Base-by-base conservation (phyloP, 2,797 vertebrate species). In the Neostethus bicornis region DNA sequence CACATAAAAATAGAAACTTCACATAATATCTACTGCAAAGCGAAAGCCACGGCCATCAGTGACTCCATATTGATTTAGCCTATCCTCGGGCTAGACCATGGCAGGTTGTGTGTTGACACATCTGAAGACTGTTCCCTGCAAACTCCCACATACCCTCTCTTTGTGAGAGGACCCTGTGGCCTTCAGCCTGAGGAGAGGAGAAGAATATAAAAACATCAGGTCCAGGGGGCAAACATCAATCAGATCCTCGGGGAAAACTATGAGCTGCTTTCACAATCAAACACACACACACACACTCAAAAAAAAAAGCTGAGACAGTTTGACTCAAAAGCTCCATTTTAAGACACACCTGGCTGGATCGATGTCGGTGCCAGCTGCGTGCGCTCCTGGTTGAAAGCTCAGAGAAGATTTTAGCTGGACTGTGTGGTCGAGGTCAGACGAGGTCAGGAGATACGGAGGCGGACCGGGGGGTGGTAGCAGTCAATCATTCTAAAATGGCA, bases 141-240 rank as follows among this genome's bases (percentile, higher is more conserved):
- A 79, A 89, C 83, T 81, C 84, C 85, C 81, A 86, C 85, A 54
- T 83, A 75, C 50, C 55, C 68, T 75, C 63, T 80, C 73, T 82
- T 68, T 73, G 66, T 58, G 79, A 73, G 77, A 83, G 73, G 85
- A 84, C 85, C 83, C 74, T 37, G 19, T 85, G 76, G 80, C 85
- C 88, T 61, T 74, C 70, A 79, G 87, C 83, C 81, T 51, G 73
- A 75, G 78, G 78, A 77, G 77, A 75, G 60, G 67, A 84, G 77
- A 78, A 75, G 79, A 77, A 86, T 89, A 84, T 85, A 88, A 87
- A 90, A 86, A 79, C 80, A 76, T 59, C 66, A 75, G 77, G 80
- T 87, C 87, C 77, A 63, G 38, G 70, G 87, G 85, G 86, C 80
- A 67, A 85, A 88, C 87, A 89, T 91, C 85, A 87, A 83, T 90